Base-by-base conservation (phyloP, 2,113 vertebrate genomes). In the Istiophorus platypterus region DNA sequence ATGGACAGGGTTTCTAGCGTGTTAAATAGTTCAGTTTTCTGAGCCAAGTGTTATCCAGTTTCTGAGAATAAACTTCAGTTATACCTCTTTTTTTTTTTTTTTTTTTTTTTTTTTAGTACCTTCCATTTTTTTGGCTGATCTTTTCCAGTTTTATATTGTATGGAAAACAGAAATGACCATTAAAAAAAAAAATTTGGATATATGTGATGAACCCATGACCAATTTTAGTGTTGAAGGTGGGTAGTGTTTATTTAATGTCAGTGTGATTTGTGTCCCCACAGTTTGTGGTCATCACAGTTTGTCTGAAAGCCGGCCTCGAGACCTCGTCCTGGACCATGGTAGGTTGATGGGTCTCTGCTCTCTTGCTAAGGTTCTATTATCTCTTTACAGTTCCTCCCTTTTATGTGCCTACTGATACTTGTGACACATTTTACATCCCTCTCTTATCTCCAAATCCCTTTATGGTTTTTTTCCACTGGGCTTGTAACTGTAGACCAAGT, bases 251-350 rank as follows among this genome's bases (percentile, higher is more conserved):
- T 81, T 75, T 57, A 45, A 69, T 51, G 22, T 86, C 45, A 11
- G 1, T 79, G 5, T 94, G 17, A 62, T 85, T 88, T 92, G 71
- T 91, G 49, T 85, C 86, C 91, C 59, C 71, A 11, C 85, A 99
- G 98, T 99, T 97, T 95, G 98, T 99, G 84, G 98, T 99, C 90
- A 97, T 99, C 93, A 99, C 98, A n/a, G 98, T 99, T 81, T 99
- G 98, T 94, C 95, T 99, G 85, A 99, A 99, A 95, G 98, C 98
- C 39, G 98, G 98, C 66, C 92, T 99, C 45, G 98, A 99, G 91
- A 99, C 98, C 0, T 98, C 98, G 0, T 98, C 98, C 6, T 99
- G 98, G 98, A 99, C 98, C 27, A 96, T 96, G 97, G 98, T 99
- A 95, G 80, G 95, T 68, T 67, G 18, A 85, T 10, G 7, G 7